A percentile compares a stretch with the other conserved stretches of the same genome.
These are phyloP conservation scores for Taxidea taxus DNA, from an alignment of 2,113 vertebrate genomes.

Conservation along the genomic window DNA sequence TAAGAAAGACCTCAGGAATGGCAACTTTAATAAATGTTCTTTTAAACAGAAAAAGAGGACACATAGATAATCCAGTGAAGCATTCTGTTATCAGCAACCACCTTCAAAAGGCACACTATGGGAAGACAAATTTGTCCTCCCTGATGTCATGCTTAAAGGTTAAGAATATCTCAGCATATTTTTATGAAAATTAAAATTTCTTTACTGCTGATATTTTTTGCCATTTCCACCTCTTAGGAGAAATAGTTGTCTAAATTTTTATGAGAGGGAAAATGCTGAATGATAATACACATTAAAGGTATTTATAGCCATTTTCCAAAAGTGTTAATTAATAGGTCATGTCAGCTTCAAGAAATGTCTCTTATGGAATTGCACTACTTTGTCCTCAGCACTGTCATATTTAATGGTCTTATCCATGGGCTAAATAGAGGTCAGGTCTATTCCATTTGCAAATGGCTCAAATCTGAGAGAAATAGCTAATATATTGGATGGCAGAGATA, in stretches of 20 bases:
- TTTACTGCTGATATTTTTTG: neutral
- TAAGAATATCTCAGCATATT: slow-evolving; percentile 12
- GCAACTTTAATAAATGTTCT: neutral
- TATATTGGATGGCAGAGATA: neutral
- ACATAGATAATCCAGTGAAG: neutral
- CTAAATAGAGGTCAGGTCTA: neutral
- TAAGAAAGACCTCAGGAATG: slow-evolving; percentile 19
- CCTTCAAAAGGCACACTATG: neutral
- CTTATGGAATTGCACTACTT: neutral
- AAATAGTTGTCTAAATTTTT: slow-evolving; percentile 48
- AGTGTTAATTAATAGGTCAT: slow-evolving; percentile 4
- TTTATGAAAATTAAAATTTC: neutral
- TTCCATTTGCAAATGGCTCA: slow-evolving; percentile 7
- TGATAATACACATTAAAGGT: neutral
- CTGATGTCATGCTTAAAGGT: slow-evolving; percentile 3
- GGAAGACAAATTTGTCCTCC: neutral
- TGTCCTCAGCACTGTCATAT: neutral
- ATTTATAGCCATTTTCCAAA: neutral
- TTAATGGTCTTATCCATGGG: slow-evolving; percentile 15
- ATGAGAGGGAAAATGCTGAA: neutral
- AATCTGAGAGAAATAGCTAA: slow-evolving; percentile 28
- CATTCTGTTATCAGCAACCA: neutral
- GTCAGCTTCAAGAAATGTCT: slow-evolving; percentile 14
- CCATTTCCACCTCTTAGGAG: neutral
- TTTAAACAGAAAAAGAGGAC: neutral